Evolutionary conservation across 2,888 invertebrate genomes (phyloP), one percentile per base, ranked within the genome.

Genomic region (Iselma pallidipennis): DNA sequence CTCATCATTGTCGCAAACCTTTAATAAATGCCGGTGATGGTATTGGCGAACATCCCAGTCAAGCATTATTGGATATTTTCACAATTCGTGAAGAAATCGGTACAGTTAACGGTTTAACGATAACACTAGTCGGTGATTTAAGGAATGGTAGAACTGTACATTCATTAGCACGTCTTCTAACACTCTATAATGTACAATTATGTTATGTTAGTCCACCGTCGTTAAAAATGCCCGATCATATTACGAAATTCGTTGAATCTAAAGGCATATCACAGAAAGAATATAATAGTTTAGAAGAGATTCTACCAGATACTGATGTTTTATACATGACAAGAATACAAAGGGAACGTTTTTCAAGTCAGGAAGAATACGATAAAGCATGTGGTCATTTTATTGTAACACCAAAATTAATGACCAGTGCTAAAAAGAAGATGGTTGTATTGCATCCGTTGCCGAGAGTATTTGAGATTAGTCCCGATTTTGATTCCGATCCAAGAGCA

Each of bases 1-100:
- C 96, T 0, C 86, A 89, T 14, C 89, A 90, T 62, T 91, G 91
- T 70, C 87, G 92, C 1, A 96, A 94, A 76, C 96, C 98, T 0
- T 83, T 99, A n/a, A 90, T 99, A 55, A 99, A 99, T 83, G 99
- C 97, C 10, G 99, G 99, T 1, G 98, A 99, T 82, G 99, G 99
- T 7, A 86, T 94, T 0, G 97, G 97, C 0, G 97, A 98, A 79
- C 97, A 98, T 82, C 99, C 99, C 0, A 97, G 97, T 0, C 99
- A 99, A 84, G 99, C 99, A 0, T 83, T 99, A 12, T 84, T 99
- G 9, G 99, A 99, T 78, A 89, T 98, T 3, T 99, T 98, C 78
- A 98, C 99, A 4, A 99, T 99, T 73, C 87, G 98, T 66, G 97
- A 99, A 83, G 98, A 99, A 85, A 95, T 99, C 65, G 98, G 98